Conservation (phyloP, 2,113 vertebrate genomes). For the Herpailurus yagouaroundi region DNA sequence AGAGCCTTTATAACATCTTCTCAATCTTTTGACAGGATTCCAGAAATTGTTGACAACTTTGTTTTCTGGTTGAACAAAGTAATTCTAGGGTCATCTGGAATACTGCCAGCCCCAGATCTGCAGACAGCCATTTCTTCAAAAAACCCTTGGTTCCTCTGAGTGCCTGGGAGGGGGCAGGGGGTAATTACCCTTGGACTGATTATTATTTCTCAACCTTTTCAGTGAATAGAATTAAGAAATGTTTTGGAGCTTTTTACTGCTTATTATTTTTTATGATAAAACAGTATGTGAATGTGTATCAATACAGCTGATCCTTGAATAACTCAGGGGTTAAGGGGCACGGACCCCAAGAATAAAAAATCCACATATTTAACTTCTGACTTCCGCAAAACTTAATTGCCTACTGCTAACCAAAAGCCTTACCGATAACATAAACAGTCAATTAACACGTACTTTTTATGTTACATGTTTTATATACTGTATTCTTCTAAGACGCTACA, state of each 20-base stretch:
- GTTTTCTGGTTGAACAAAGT: neutral
- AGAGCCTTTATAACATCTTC: neutral
- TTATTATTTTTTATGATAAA: neutral
- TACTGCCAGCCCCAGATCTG: neutral
- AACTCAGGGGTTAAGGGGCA: neutral
- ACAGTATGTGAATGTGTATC: neutral
- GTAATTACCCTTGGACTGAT: neutral
- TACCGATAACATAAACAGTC: neutral
- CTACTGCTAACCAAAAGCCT: neutral
- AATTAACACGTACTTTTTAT: neutral
- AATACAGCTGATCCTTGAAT: neutral
- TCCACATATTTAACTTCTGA: neutral
- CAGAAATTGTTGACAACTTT: neutral
- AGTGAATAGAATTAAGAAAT: neutral
- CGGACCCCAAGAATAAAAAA: neutral
- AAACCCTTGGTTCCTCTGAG: neutral
- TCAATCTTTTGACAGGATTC: neutral
- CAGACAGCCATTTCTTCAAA: neutral
- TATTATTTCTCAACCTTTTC: neutral
- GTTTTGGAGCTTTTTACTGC: neutral
- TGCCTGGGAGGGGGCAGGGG: neutral
- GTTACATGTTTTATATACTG: neutral
- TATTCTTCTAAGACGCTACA: neutral
- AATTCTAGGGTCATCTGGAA: neutral
- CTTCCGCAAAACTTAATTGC: neutral